A percentile compares a stretch with the other conserved stretches of the same genome.
These are phyloP conservation scores for Cygnus atratus DNA, from an alignment of 2,113 vertebrate genomes.

Conservation along the genomic window DNA sequence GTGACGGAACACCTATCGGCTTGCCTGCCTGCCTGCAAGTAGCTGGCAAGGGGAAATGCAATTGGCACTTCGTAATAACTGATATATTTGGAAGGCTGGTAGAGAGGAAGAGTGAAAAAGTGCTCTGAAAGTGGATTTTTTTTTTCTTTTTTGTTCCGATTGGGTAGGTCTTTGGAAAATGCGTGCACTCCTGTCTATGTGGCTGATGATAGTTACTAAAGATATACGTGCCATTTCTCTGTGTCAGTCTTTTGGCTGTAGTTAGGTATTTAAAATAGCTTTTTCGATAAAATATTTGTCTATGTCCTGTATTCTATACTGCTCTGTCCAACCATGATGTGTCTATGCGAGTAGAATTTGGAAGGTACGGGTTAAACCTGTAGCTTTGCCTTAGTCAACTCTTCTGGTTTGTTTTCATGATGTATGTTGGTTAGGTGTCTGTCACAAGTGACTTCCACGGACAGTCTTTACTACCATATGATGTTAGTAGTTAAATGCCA, in stretches of 20 bases:
- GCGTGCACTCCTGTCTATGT: neutral
- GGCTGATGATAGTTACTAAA: neutral
- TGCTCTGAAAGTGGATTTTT: neutral
- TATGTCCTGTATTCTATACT: neutral
- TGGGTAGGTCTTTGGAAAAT: slow-evolving; percentile 15
- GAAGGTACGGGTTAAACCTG: neutral
- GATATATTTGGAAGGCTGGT: slow-evolving; percentile 2
- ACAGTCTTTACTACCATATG: accelerated
- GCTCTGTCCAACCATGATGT: neutral
- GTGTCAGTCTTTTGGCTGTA: neutral
- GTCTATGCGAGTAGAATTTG: neutral
- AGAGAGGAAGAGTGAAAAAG: slow-evolving; percentile 6
- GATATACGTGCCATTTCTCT: neutral
- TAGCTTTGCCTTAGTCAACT: neutral
- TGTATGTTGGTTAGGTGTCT: neutral
- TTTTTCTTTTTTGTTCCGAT: neutral
- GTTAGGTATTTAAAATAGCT: neutral
- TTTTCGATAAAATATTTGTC: neutral
- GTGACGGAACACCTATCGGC: slow-evolving; percentile 15
- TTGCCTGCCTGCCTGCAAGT: neutral
- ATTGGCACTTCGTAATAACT: neutral
- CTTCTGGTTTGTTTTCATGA: neutral
- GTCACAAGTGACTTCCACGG: neutral
- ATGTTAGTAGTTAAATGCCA: neutral
- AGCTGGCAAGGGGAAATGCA: slow-evolving; percentile 13